Conservation (phyloP, 1,140 invertebrate genomes). For the Eulimnadia texana region DNA sequence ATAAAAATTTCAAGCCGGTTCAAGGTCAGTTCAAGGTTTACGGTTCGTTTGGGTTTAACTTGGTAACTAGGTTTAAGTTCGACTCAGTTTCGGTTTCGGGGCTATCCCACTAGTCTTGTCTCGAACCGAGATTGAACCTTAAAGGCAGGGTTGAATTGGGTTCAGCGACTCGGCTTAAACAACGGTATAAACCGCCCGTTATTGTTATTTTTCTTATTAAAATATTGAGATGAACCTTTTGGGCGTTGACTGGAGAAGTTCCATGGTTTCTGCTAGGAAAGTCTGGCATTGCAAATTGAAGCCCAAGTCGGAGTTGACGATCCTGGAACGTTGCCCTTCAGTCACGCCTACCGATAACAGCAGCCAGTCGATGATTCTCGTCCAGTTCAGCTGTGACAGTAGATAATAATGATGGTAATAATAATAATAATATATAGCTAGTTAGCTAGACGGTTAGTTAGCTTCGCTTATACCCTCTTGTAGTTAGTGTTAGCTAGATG, state of each 20-base stretch:
- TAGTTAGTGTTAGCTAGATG: too few relatives aligned
- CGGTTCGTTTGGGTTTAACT: not conserved
- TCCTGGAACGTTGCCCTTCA: conserved; percentile 16
- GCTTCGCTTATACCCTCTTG: too few relatives aligned
- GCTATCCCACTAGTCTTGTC: too few relatives aligned
- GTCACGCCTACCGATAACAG: conserved; percentile 25
- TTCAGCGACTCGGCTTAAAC: too few relatives aligned
- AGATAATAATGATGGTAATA: too few relatives aligned
- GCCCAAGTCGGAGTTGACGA: conserved; percentile 24
- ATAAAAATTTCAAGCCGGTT: not conserved
- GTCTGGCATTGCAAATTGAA: conserved; percentile 36
- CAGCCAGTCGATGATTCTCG: conserved; percentile 27
- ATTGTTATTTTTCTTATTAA: too few relatives aligned
- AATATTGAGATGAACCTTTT: conserved; percentile 21
- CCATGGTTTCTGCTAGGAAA: conserved; percentile 32
- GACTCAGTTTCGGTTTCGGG: too few relatives aligned
- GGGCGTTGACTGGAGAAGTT: conserved; percentile 28
- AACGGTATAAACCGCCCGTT: too few relatives aligned
- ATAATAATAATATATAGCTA: not conserved
- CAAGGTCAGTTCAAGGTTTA: not conserved
- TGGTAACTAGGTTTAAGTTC: too few relatives aligned
- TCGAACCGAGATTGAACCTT: too few relatives aligned
- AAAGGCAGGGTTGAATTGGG: too few relatives aligned
- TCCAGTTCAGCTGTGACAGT: conserved; percentile 34
- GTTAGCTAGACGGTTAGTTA: too few relatives aligned